phyloP scores from a whole-genome alignment of 1,140 invertebrate genomes.

The Magallana angulata region DNA sequence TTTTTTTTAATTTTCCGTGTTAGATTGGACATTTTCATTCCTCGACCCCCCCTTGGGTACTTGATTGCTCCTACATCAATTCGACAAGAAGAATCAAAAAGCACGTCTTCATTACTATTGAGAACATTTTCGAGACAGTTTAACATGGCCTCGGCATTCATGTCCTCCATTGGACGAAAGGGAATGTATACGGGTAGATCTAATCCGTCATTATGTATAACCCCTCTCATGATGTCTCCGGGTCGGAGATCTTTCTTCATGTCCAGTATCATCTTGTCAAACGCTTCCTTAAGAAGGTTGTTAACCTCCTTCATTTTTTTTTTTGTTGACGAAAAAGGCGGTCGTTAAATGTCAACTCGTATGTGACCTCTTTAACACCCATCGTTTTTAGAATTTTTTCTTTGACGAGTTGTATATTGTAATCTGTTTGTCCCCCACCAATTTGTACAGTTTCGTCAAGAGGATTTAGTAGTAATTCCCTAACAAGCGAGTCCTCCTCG shows the following conservation, averaged over 20 bases:
- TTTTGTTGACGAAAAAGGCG: constrained; percentile 13
- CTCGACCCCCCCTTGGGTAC: constrained; percentile 3
- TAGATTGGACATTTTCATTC: neutral
- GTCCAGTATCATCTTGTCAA: neutral
- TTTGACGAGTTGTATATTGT: neutral
- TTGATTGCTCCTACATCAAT: constrained; percentile 1
- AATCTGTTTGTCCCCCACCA: constrained; percentile 1
- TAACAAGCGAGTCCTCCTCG: neutral
- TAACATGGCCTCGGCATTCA: neutral
- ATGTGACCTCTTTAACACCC: constrained; percentile 29
- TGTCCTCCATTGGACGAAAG: neutral
- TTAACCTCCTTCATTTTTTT: constrained; percentile 12
- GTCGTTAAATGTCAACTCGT: constrained; percentile 25
- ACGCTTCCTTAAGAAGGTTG: neutral
- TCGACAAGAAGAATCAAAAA: neutral
- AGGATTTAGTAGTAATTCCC: neutral
- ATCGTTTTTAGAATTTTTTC: constrained; percentile 28
- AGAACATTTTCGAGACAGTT: neutral
- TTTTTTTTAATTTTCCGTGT: constrained; percentile 2
- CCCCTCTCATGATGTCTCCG: neutral
- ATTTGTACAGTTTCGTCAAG: neutral
- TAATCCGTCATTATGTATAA: neutral
- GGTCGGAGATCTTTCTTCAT: constrained; percentile 19
- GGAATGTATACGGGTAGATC: neutral
- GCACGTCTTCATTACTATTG: constrained; percentile 12